Base-by-base conservation (phyloP, 2,888 invertebrate genomes). In the Falcaria lacertinaria region DNA sequence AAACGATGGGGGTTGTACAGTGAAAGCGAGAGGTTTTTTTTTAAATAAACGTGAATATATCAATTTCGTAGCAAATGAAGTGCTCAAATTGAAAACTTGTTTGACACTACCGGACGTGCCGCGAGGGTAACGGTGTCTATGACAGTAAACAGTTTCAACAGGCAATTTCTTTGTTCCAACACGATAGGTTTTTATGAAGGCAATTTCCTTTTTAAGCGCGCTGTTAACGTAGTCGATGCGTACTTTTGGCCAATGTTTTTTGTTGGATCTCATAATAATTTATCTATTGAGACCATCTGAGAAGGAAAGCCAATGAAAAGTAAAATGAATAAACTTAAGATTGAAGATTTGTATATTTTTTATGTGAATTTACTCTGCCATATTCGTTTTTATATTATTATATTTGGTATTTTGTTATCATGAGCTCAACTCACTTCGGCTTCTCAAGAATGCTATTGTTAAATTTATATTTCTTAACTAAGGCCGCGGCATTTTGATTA, bases 91-190 rank as follows among this genome's bases (percentile, higher is more conserved):
- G 14, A 13, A 41, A 35, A 16, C 14, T 16, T 37, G 42, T 39
- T 44, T 43, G 46, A 45, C 39, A 39, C 39, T 36, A 38, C 45
- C 38, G 19, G 36, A 45, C 35, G 34, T 33, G 42, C 41, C 15
- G 25, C 43, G 42, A 49, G 40, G 45, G 42, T 45, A 47, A 47
- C 42, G 25, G 45, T 48, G 43, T 50, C 49, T 42, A 43, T 51
- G 45, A 47, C 46, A 48, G 11, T 42, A 13, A 48, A 44, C 32
- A 48, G 22, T 14, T 34, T 19, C 33, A 40, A 46, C 47, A 35
- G 47, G 45, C 41, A 46, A 45, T 54, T 42, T 48, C 46, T 39
- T 41, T 16, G 19, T 39, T 15, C 33, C 16, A 22, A 37, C 33
- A 42, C 22, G 33, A 37, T 37, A 19, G 35, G 34, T 16, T 36